Conservation (phyloP, 64 coral and sea anemone species). For the Actinia tenebrosa region DNA sequence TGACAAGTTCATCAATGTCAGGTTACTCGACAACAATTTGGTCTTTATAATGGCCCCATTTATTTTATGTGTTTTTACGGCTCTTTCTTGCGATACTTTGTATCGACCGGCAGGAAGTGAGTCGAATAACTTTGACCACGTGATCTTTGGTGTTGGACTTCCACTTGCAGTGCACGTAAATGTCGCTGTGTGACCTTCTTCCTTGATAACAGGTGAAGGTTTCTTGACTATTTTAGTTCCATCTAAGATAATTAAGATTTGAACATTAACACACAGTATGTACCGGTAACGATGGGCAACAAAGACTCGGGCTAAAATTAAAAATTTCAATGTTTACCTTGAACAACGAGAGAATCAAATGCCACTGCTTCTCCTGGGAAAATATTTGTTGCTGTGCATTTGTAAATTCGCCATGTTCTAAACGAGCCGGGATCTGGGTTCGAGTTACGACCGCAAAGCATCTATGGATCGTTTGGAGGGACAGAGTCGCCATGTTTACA, state of each 20-base stretch:
- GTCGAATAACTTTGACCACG: constrained; percentile 24
- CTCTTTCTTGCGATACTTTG: not conserved
- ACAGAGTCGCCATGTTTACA: no score
- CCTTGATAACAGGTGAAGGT: constrained; percentile 13
- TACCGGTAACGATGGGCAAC: no score
- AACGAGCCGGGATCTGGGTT: no score
- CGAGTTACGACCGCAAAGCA: no score
- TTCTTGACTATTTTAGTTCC: constrained; percentile 4
- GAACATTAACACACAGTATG: no score
- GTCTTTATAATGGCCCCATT: not conserved
- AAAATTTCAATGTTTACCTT: constrained; percentile 26
- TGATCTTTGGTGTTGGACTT: constrained; percentile 21
- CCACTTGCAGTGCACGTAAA: constrained; percentile 28
- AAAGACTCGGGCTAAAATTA: no score
- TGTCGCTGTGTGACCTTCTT: constrained; percentile 31
- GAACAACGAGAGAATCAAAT: constrained; percentile 5
- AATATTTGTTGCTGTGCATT: constrained; percentile 28
- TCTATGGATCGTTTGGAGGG: no score
- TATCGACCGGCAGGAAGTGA: not conserved
- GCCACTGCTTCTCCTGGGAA: constrained; percentile 9
- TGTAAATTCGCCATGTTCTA: no score
- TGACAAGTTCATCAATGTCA: not conserved
- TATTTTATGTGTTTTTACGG: not conserved
- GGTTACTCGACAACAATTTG: not conserved
- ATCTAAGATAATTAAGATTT: not conserved